A percentile compares a stretch with the other conserved stretches of the same genome.
Evolutionary conservation across 2,113 vertebrate genomes (phyloP).

Genomic region (Coracopsis vasa): DNA sequence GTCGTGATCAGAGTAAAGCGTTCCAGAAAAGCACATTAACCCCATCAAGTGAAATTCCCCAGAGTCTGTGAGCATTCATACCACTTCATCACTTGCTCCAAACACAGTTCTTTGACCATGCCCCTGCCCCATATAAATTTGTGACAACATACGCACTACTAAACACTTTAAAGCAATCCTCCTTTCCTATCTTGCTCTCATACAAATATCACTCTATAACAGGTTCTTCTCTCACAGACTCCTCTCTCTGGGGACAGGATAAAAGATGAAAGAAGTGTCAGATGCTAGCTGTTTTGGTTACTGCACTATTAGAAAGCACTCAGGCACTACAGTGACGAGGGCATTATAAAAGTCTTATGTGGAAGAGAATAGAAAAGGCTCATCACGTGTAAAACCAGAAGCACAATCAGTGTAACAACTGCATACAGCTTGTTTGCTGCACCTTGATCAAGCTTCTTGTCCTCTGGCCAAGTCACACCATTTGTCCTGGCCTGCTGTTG

Average conservation of each 20-base stretch:
- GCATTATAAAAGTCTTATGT: background rate
- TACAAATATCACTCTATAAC: background rate
- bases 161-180: background rate
- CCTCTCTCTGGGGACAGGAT: background rate
- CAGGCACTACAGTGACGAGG: background rate
- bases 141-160: background rate
- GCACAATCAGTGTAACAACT: background rate
- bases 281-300: background rate
- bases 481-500: background rate
- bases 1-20: background rate
- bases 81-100: background rate
- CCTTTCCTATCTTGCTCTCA: background rate
- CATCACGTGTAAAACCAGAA: background rate
- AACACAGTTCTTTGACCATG: background rate
- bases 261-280: background rate
- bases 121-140: background rate
- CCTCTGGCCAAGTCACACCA: background rate
- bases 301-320: background rate
- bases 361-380: background rate
- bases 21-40: background rate
- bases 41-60: background rate
- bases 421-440: background rate
- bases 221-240: background rate
- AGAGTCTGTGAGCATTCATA: background rate
- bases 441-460: background rate